Conservation (phyloP, 2,113 vertebrate genomes). For the Nansenia antarctica region DNA sequence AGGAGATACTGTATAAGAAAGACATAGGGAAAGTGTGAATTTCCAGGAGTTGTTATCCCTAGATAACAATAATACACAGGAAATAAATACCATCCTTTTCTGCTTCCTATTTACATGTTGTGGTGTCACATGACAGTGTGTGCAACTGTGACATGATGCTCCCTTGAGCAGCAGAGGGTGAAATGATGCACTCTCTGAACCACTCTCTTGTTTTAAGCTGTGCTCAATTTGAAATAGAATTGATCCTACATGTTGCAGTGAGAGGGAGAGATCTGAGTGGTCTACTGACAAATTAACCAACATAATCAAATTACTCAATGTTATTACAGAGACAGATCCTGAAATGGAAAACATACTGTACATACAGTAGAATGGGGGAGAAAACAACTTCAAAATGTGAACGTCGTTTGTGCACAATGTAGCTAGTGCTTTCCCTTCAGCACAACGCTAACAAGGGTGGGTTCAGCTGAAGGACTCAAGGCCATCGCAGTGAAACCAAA, state of each 20-base stretch:
- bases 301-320: too few relatives aligned
- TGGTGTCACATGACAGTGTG: not conserved
- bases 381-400: too few relatives aligned
- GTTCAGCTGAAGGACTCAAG: slow-evolving; percentile 1
- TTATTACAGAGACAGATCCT: too few relatives aligned
- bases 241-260: not conserved
- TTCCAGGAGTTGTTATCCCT: too few relatives aligned
- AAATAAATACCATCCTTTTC: not conserved
- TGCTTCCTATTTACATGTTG: not conserved
- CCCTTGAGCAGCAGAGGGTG: too few relatives aligned
- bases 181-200: too few relatives aligned
- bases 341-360: too few relatives aligned
- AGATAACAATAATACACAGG: not conserved
- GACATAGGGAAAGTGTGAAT: too few relatives aligned
- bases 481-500: slow-evolving; percentile 8
- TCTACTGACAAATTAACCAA: too few relatives aligned
- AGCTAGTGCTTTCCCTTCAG: not conserved
- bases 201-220: not conserved
- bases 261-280: not conserved
- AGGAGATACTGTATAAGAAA: too few relatives aligned
- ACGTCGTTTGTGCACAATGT: not conserved
- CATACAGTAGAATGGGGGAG: too few relatives aligned
- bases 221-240: not conserved
- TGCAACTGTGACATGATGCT: too few relatives aligned
- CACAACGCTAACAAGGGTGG: not conserved